Evolutionary conservation across 2,113 vertebrate species (phyloP).

Genomic region (Sturnus vulgaris): DNA sequence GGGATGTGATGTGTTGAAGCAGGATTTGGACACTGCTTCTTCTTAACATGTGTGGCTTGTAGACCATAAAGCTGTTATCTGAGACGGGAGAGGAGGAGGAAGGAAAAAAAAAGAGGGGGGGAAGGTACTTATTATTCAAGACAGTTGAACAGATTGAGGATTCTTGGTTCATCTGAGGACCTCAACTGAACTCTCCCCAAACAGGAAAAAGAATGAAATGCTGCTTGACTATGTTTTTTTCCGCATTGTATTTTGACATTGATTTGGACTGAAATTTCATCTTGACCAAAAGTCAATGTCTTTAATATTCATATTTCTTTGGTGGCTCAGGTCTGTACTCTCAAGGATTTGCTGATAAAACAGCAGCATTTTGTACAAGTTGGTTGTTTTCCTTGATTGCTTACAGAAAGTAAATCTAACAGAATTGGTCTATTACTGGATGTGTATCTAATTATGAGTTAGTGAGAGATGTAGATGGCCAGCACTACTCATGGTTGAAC

Average conservation of each 20-base stretch:
- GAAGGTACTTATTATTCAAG: conserved; percentile 39
- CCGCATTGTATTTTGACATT: conserved; percentile 9
- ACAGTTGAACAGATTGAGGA: conserved; percentile 36
- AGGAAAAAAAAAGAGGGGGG: rapidly evolving
- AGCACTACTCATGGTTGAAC: not conserved
- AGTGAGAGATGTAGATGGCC: not conserved
- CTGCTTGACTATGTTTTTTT: not conserved
- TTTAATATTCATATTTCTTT: conserved; percentile 8
- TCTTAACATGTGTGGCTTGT: not conserved
- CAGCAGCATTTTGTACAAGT: not conserved
- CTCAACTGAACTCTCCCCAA: not conserved
- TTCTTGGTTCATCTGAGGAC: conserved; percentile 44
- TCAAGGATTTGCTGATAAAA: not conserved
- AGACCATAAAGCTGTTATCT: not conserved
- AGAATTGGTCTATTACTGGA: not conserved
- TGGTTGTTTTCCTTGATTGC: not conserved
- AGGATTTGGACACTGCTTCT: not conserved
- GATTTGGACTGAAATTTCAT: conserved; percentile 46
- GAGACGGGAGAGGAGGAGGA: not conserved
- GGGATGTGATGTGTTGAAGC: not conserved
- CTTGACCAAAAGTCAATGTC: not conserved
- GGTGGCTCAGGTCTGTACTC: not conserved
- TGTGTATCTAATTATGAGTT: not conserved
- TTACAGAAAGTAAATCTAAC: not conserved
- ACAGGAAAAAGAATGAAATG: conserved; percentile 49